Evolutionary conservation across 2,113 vertebrate genomes (phyloP).

Genomic region (Prionailurus viverrinus): DNA sequence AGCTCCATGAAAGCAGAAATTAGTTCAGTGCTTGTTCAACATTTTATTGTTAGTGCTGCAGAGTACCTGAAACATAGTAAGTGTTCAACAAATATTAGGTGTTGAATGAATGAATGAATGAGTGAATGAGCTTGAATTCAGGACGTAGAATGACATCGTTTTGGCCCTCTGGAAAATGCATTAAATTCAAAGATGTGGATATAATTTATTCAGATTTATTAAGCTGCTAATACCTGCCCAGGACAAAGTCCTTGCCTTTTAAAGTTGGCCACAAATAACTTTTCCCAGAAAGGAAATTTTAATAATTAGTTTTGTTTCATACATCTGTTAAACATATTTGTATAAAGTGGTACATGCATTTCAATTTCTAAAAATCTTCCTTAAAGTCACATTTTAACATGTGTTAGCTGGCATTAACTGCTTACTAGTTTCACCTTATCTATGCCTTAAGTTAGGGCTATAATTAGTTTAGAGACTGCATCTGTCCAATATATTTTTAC

Average conservation of each 20-base stretch:
- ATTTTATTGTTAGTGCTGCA: not conserved
- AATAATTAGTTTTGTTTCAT: slow-evolving; percentile 53
- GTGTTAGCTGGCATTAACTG: slow-evolving; percentile 16
- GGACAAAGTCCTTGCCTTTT: not conserved
- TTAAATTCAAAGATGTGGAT: not conserved
- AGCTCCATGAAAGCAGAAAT: not conserved
- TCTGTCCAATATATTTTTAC: not conserved
- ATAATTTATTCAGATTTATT: not conserved
- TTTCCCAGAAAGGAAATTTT: slow-evolving; percentile 60
- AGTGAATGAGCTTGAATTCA: slow-evolving; percentile 3
- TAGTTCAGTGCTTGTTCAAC: not conserved
- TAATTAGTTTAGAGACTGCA: slow-evolving; percentile 8
- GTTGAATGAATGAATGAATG: not conserved
- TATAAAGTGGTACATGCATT: not conserved
- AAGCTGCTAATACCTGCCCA: not conserved
- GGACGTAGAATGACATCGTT: not conserved
- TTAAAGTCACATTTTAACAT: slow-evolving; percentile 40
- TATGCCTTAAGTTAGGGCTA: slow-evolving; percentile 7
- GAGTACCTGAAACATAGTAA: not conserved
- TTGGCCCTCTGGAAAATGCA: not conserved
- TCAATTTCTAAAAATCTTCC: slow-evolving; percentile 28
- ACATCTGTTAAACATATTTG: slow-evolving; percentile 45
- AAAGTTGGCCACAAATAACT: slow-evolving; percentile 7
- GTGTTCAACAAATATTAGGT: not conserved
- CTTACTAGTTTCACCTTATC: slow-evolving; percentile 52